Percentiles rank a stretch among this genome's conserved stretches.
These are phyloP conservation scores for Lasius fuliginosus DNA, from an alignment of 2,888 invertebrate species.

Conservation along the genomic window DNA sequence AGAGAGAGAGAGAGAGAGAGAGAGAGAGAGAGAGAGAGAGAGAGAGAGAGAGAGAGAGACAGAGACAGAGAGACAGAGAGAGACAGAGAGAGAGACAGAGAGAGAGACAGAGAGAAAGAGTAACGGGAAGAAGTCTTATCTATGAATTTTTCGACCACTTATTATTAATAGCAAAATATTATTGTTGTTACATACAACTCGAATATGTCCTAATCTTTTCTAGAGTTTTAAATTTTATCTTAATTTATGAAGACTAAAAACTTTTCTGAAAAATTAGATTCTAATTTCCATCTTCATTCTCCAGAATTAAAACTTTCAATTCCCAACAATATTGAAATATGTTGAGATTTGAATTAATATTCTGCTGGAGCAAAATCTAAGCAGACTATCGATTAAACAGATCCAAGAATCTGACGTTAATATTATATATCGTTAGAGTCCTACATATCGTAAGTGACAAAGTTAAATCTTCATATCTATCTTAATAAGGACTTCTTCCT, in stretches of 20 bases:
- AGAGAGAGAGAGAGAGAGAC: neutral
- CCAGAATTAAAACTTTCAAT: neutral
- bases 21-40: neutral
- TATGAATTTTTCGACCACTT: neutral
- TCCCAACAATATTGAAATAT: neutral
- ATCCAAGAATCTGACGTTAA: neutral
- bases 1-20: neutral
- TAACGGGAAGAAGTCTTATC: neutral
- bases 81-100: neutral
- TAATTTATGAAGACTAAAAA: too few relatives aligned
- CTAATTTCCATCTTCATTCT: neutral
- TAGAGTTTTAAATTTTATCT: neutral
- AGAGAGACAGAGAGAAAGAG: neutral
- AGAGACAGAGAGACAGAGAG: too few relatives aligned
- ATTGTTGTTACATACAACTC: neutral
- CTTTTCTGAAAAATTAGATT: neutral
- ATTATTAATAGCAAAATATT: neutral
- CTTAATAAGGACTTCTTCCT: constrained; percentile 41
- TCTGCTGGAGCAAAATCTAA: neutral
- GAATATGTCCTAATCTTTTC: neutral
- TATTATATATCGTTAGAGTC: neutral
- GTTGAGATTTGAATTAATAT: neutral
- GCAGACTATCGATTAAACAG: neutral
- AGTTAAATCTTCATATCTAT: constrained; percentile 31
- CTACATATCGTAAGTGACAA: constrained; percentile 1